Evolutionary conservation across 53 echinoderm and acorn worm species (phyloP), one percentile per base, ranked within the genome.

Genomic region (Apostichopus leukothele): DNA sequence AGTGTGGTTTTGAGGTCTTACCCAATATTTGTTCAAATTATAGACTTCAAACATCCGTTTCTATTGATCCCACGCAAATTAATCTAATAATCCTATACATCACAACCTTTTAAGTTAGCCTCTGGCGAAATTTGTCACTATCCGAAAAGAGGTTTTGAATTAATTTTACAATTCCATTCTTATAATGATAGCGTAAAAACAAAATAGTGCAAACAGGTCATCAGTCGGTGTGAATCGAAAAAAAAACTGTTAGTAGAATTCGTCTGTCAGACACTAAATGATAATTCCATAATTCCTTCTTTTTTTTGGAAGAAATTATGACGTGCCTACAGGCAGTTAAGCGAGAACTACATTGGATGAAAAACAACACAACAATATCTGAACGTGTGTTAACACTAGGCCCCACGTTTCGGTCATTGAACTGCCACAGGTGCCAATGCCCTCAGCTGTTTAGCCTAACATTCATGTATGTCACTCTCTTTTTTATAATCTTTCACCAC

Each of bases 181-280:
- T 71, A 39, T 71, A 71, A 71, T 19, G 71, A 71, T 18, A 71
- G 1, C 68, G 68, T 14, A 5, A 6, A 16, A 6, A 18, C 16
- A 71, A 71, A 71, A 63, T 63, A 71, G 71, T 71, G 71, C 71
- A 71, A 71, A 6, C 16, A 71, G 71, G 71, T 71, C 71, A 71
- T 71, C 6, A 11, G 63, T 63, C 63, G 11, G 63, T 16, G 11
- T 13, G 11, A 11, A 63, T 63, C 63, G 16, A 13, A 63, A 63
- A 16, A 11, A 63, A 13, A 16, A 16, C 12, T 16, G 11, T 13
- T 11, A 16, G 16, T 13, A 4, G 63, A 63, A 63, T 13, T 16
- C 12, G 63, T 16, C 63, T 63, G 12, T 16, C 16, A 63, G 9
- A 11, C 63, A 7, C 63, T 6, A 63, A 63, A 63, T 63, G 16